Evolutionary conservation across 2,888 invertebrate species (phyloP).

Genomic region (Aphodius granarius): DNA sequence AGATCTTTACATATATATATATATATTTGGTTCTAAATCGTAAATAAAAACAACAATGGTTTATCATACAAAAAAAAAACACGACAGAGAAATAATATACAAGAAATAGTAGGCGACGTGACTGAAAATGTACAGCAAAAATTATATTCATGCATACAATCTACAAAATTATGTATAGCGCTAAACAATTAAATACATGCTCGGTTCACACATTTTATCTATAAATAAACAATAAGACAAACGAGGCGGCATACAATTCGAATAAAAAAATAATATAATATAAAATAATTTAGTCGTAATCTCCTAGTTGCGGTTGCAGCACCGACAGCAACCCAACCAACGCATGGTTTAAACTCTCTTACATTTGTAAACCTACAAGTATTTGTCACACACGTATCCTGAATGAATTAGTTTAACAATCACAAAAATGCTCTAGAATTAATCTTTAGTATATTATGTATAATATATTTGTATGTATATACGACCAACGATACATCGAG

Average conservation of each 20-base stretch:
- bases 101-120: neutral
- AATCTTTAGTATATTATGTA: neutral
- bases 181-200: neutral
- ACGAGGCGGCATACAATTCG: neutral
- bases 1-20: neutral
- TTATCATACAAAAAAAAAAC: neutral
- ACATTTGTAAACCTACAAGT: neutral
- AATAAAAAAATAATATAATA: neutral
- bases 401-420: neutral
- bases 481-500: neutral
- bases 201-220: neutral
- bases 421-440: neutral
- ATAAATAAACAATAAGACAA: neutral
- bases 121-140: neutral
- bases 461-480: neutral
- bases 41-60: neutral
- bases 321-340: neutral
- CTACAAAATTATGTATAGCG: neutral
- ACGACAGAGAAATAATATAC: neutral
- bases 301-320: neutral
- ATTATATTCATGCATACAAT: neutral
- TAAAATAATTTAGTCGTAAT: neutral
- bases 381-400: neutral
- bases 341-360: neutral
- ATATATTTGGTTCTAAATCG: neutral